Base-by-base conservation (phyloP, 2,797 vertebrate genomes). In the Coreius guichenoti region DNA sequence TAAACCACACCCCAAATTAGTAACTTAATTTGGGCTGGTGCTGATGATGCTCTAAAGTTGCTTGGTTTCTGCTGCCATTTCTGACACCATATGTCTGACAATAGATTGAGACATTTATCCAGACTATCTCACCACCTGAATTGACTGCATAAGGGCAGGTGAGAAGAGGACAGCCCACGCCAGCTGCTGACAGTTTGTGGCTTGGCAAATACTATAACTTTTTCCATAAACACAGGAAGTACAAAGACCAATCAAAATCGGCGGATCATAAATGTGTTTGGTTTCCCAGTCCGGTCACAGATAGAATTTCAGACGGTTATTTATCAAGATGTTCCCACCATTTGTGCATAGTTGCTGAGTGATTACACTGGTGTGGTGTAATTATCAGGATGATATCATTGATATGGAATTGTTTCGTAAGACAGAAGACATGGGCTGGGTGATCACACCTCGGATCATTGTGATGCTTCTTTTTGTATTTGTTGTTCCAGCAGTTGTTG, bases 381-480 rank as follows among this genome's bases (percentile, higher is more conserved):
- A 88, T 81, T 54, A 72, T 80, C 47, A 23, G 77, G 70, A 61
- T 84, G 61, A 78, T 61, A 54, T 88, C 83, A 90, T 67, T 87
- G 58, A 79, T 70, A 54, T 70, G 63, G 80, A 79, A 79, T 67
- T 82, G 86, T 85, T 82, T 39, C 82, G 39, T 56, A 83, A 75
- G 76, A 81, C 36, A n/a, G 77, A 69, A 69, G 82, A 16, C 45
- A 39, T 26, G 51, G 83, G 72, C 78, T 29, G 63, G 72, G 70
- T 6, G 29, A 39, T 73, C 83, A 58, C 86, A 77, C 73, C 29
- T 63, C 70, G 69, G 36, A 31, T 86, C 63, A 84, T 47, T 43
- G 26, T 26, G 9, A 76, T 76, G 31, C 8, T 45, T 31, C 23
- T 54, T n/a, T 45, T 43, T 73, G 65, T 33, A 4, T 81, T 56